Conservation (phyloP, 2,888 invertebrate genomes). For the Rhamphomyia laevipes region DNA sequence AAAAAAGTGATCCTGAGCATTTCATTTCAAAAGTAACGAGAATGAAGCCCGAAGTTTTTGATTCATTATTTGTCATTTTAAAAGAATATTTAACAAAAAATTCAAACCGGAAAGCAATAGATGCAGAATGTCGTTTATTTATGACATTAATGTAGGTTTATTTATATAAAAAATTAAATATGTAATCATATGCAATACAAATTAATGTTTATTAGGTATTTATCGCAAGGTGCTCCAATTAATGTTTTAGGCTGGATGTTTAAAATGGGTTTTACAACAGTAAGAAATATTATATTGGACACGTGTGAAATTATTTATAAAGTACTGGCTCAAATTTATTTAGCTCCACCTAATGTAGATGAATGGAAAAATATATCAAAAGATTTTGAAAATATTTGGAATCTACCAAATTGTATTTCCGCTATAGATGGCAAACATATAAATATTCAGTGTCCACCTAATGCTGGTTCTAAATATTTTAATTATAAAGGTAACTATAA, state of each 20-base stretch:
- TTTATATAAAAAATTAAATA: no score
- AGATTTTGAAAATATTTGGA: constrained; percentile 6
- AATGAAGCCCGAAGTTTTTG: no score
- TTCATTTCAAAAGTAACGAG: no score
- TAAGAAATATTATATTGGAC: constrained; percentile 7
- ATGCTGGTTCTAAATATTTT: constrained; percentile 6
- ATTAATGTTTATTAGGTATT: no score
- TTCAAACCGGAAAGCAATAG: no score
- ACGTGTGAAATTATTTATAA: constrained; percentile 7
- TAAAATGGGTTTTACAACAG: constrained; percentile 1
- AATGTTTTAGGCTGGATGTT: constrained; percentile 1
- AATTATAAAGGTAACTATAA: constrained; percentile 2
- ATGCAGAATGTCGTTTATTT: no score
- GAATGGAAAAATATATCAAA: constrained; percentile 4
- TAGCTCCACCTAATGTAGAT: constrained; percentile 1
- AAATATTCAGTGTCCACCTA: constrained; percentile 7
- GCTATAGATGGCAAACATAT: constrained; percentile 9
- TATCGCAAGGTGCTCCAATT: background rate
- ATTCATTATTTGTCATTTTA: no score
- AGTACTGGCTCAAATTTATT: constrained; percentile 7
- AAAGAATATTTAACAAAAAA: no score
- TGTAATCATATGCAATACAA: no score
- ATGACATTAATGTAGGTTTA: no score
- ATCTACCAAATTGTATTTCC: constrained; percentile 8
- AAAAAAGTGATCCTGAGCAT: no score